Conservation (phyloP, 2,888 invertebrate species). For the Drosophila nigritarsus region DNA sequence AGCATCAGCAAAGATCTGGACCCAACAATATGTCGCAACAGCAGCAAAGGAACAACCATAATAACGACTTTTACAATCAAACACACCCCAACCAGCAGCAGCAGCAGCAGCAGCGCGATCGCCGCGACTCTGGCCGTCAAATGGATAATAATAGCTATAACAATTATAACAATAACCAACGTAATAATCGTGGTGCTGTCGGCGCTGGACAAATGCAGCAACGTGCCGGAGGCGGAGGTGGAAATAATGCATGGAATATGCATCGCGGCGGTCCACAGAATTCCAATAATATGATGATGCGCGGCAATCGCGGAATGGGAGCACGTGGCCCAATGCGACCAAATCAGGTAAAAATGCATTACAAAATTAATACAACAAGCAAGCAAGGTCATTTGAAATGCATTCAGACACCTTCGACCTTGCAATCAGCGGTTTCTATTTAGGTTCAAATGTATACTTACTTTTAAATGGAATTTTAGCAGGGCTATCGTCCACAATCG, state of each 20-base stretch:
- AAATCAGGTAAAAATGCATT: constrained; percentile 75
- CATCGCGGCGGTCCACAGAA: constrained; percentile 83
- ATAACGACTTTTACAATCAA: constrained; percentile 78
- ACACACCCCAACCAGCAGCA: constrained; percentile 59
- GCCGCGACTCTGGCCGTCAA: constrained; percentile 84
- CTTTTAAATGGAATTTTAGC: constrained; percentile 11
- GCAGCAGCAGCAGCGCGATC: constrained; percentile 76
- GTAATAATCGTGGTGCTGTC: constrained; percentile 78
- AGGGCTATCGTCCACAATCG: constrained; percentile 85
- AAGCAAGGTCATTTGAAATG: neutral
- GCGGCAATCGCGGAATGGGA: constrained; percentile 79
- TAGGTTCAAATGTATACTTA: constrained; percentile 2
- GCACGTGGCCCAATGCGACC: constrained; percentile 83
- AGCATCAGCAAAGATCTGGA: constrained; percentile 65
- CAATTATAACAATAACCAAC: constrained; percentile 82
- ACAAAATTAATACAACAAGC: neutral
- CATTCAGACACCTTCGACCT: neutral
- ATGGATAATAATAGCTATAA: constrained; percentile 81
- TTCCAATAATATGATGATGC: constrained; percentile 81
- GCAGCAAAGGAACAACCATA: constrained; percentile 58
- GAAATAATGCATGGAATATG: constrained; percentile 83
- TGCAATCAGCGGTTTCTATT: neutral
- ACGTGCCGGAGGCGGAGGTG: constrained; percentile 49
- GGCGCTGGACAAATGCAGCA: constrained; percentile 78
- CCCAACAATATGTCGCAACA: constrained; percentile 61